These are phyloP conservation scores for Nymphalis io DNA, from an alignment of 1,140 invertebrate species.

Conservation along the genomic window DNA sequence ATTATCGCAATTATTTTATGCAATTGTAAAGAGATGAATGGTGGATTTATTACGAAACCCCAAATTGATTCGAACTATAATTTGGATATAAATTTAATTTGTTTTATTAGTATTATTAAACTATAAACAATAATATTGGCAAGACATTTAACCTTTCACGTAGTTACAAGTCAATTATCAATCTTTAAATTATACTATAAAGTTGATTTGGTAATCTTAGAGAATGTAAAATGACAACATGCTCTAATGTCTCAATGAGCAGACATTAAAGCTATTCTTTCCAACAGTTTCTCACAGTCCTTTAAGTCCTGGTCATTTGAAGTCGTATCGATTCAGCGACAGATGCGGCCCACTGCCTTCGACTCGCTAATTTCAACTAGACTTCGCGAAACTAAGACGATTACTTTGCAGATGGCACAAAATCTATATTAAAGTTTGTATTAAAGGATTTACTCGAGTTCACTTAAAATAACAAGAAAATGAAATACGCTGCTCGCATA, in stretches of 20 bases:
- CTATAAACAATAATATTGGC: too few species aligned
- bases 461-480: conserved; percentile 13
- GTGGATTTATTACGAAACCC: conserved; percentile 29
- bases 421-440: conserved; percentile 44
- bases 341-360: conserved; percentile 48
- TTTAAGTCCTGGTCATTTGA: conserved; percentile 36
- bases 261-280: conserved; percentile 35
- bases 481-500: conserved; percentile 7
- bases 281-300: conserved; percentile 31
- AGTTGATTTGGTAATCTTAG: not conserved
- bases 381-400: conserved; percentile 49
- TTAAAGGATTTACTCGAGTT: conserved; percentile 30
- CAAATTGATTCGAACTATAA: conserved; percentile 25
- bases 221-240: not conserved
- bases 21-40: conserved; percentile 17
- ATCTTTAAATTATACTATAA: too few species aligned
- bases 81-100: conserved; percentile 22
- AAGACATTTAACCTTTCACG: too few species aligned
- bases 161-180: too few species aligned
- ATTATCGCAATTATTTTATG: conserved; percentile 32
- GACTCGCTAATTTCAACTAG: conserved; percentile 49
- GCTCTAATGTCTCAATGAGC: not conserved
- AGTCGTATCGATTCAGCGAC: conserved; percentile 46
- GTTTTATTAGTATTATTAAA: too few species aligned
- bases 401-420: conserved; percentile 46